Percentiles rank a stretch among this genome's conserved stretches.
These are phyloP conservation scores for Tinamus guttatus DNA, from an alignment of 2,113 vertebrate species.

Conservation along the genomic window DNA sequence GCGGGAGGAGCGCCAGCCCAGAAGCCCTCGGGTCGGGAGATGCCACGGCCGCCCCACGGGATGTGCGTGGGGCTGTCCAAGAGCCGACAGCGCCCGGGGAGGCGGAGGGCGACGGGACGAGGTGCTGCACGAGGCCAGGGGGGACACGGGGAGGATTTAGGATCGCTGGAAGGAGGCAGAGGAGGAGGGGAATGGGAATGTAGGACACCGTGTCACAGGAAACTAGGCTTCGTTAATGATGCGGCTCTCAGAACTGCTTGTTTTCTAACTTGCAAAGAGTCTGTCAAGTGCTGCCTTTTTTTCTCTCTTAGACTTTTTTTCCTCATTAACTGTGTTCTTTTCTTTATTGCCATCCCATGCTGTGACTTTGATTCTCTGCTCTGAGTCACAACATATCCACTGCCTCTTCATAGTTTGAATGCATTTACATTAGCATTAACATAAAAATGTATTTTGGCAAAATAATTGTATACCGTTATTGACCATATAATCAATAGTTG, in stretches of 20 bases:
- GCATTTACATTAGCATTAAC: constrained; percentile 34
- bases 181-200: constrained; percentile 41
- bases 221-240: constrained; percentile 63
- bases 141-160: neutral
- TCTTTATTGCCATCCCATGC: constrained; percentile 66
- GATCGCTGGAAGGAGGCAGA: neutral
- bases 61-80: neutral
- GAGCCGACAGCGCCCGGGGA: neutral
- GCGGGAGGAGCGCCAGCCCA: neutral
- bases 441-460: constrained; percentile 17
- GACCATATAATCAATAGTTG: constrained; percentile 20
- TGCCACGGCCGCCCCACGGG: neutral
- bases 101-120: accelerated
- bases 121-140: neutral
- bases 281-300: constrained; percentile 66
- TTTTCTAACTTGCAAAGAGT: constrained; percentile 57
- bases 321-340: constrained; percentile 67
- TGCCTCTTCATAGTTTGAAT: constrained; percentile 15
- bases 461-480: constrained; percentile 25
- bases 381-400: constrained; percentile 52
- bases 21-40: neutral
- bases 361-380: constrained; percentile 71
- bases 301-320: constrained; percentile 37
- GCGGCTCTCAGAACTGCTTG: constrained; percentile 43
- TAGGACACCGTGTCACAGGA: constrained; percentile 46